Base-by-base conservation (phyloP, 2,113 vertebrate species). In the Himantopus leucocephalus region DNA sequence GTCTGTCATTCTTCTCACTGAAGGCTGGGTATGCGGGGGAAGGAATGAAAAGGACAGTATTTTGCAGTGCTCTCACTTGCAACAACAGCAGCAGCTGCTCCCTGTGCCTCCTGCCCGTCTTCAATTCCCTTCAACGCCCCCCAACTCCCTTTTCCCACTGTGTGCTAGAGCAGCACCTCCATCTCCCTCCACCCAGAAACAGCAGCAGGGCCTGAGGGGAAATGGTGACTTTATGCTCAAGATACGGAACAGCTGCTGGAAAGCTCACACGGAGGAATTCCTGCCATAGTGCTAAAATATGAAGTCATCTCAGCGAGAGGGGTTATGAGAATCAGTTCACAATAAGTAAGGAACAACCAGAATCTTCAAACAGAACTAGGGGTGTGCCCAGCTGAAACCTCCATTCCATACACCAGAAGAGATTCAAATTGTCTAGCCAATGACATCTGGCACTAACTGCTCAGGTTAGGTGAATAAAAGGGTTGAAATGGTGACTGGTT, bases 181-280 rank as follows among this genome's bases (percentile, higher is more conserved):
- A 73, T 59, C 53, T 63, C 55, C n/a, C 75, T 90, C 82, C 72
- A 68, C 56, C 39, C 92, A 77, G 23, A 81, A 96, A 56, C 48
- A 87, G 45, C 73, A 93, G 58, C 34, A 90, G 17, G 32, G 59
- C 88, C 85, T 60, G 64, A 81, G 74, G 79, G 90, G 34, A 96
- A 96, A 90, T 5, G 5, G 85, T 93, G 96, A 94, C 92, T 90
- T 94, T 92, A 93, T 83, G 81, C 79, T 74, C 34, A 83, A 93
- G 94, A 75, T 77, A 94, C 35, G 88, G 88, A 94, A 91, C 91
- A 94, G 83, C 92, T 96, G 94, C 92, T 74, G 90, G 85, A 86
- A 91, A 80, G 56, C 59, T 94, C 52, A 81, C 6, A 47, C 4
- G 27, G 48, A 84, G 23, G 56, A 70, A 94, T 91, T 90, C 76